A percentile compares a stretch with the other conserved stretches of the same genome.
These are phyloP conservation scores for Pogonus chalceus DNA, from an alignment of 1,140 invertebrate species.

Conservation along the genomic window DNA sequence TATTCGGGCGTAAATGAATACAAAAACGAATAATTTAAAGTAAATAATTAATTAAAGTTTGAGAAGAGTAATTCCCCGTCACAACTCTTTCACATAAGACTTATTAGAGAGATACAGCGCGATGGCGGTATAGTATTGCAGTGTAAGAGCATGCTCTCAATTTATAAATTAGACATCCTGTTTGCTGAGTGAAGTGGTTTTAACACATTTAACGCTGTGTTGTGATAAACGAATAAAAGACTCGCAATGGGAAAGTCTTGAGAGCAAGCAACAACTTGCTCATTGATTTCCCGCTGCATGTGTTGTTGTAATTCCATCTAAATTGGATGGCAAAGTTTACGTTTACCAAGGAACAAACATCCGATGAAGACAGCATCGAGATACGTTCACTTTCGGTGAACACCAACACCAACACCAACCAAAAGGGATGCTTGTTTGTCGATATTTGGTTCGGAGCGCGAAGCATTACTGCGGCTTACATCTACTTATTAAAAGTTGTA, in stretches of 20 bases:
- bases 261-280: background rate
- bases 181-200: conserved; percentile 4
- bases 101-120: background rate
- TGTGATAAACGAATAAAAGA: conserved; percentile 4
- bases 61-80: background rate
- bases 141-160: background rate
- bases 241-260: background rate
- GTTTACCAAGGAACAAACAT: background rate
- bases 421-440: background rate
- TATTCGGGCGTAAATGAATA: no score
- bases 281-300: background rate
- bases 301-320: background rate
- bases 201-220: background rate
- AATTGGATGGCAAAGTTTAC: background rate
- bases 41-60: conserved; percentile 1
- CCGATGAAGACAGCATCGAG: no score
- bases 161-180: conserved; percentile 6
- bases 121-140: background rate
- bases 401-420: background rate
- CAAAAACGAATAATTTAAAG: no score
- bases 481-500: background rate
- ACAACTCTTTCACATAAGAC: background rate
- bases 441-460: background rate
- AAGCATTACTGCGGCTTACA: background rate
- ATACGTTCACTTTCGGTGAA: background rate